These are phyloP conservation scores for Engystomops pustulosus DNA, from an alignment of 2,113 vertebrate genomes.

Conservation along the genomic window DNA sequence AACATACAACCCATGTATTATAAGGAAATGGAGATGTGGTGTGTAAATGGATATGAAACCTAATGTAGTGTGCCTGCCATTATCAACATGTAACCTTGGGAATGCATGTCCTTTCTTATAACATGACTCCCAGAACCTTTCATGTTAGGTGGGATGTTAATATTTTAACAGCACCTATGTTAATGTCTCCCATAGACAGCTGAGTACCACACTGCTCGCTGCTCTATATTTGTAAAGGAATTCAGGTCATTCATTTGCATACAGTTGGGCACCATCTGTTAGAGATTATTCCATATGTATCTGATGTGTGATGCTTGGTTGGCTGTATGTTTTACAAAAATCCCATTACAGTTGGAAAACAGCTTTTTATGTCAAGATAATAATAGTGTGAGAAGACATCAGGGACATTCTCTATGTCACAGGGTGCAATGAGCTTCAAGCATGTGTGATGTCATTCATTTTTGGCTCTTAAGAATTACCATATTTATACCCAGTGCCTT, in stretches of 20 bases:
- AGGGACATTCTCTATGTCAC: not conserved
- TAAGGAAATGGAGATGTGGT: not conserved
- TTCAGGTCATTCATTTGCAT: constrained; percentile 31
- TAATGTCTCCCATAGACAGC: not conserved
- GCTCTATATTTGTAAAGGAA: constrained; percentile 37
- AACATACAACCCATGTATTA: not conserved
- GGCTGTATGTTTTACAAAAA: not conserved
- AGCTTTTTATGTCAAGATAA: not conserved
- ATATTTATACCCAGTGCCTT: too few species aligned
- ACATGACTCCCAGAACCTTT: not conserved
- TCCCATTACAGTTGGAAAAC: not conserved
- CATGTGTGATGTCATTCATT: too few species aligned
- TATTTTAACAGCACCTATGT: constrained; percentile 14
- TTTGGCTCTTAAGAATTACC: too few species aligned
- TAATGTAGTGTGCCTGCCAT: not conserved
- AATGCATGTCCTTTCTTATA: not conserved
- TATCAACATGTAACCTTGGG: not conserved
- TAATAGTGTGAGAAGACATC: not conserved
- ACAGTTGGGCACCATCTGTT: constrained; percentile 26
- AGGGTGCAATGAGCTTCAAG: too few species aligned
- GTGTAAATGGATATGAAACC: too few species aligned
- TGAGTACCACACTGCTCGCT: not conserved
- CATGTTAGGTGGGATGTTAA: constrained; percentile 6
- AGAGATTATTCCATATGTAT: constrained; percentile 20
- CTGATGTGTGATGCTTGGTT: not conserved